A percentile compares a stretch with the other conserved stretches of the same genome.
phyloP scores from a whole-genome alignment of 2,113 vertebrate species.

The Pitta sordida region DNA sequence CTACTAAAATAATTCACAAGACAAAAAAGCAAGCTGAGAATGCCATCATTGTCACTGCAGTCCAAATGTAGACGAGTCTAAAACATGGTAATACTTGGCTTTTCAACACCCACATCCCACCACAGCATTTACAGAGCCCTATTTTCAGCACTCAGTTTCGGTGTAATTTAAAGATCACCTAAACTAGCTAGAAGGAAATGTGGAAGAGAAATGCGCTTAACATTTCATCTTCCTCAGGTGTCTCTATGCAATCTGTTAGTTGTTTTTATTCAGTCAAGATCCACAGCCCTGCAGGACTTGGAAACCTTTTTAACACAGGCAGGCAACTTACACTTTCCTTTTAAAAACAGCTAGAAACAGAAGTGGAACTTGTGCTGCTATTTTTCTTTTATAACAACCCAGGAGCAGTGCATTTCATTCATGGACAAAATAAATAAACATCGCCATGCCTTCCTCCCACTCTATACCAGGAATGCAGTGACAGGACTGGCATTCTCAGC shows the following conservation, averaged over 20 bases:
- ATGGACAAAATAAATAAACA: constrained; percentile 1
- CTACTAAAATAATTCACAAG: constrained; percentile 53
- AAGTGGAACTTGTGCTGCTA: neutral
- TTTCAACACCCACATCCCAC: neutral
- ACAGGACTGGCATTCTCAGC: constrained; percentile 41
- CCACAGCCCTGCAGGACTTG: neutral
- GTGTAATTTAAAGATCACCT: neutral
- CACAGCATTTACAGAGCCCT: neutral
- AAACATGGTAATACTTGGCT: neutral
- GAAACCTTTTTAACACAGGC: neutral
- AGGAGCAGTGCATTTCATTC: neutral
- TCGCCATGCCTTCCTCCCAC: neutral
- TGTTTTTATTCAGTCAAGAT: neutral
- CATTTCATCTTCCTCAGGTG: neutral
- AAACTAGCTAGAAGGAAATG: neutral
- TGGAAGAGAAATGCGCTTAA: neutral
- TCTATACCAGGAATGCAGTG: neutral
- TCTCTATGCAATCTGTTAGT: neutral
- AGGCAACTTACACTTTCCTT: neutral
- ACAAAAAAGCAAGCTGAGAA: constrained; percentile 49
- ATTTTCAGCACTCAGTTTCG: neutral
- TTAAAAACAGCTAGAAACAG: neutral
- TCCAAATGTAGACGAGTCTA: neutral
- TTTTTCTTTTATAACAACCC: neutral
- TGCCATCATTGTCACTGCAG: neutral